These are phyloP conservation scores for Microcebus murinus DNA, from an alignment of 2,113 vertebrate species.

Conservation along the genomic window DNA sequence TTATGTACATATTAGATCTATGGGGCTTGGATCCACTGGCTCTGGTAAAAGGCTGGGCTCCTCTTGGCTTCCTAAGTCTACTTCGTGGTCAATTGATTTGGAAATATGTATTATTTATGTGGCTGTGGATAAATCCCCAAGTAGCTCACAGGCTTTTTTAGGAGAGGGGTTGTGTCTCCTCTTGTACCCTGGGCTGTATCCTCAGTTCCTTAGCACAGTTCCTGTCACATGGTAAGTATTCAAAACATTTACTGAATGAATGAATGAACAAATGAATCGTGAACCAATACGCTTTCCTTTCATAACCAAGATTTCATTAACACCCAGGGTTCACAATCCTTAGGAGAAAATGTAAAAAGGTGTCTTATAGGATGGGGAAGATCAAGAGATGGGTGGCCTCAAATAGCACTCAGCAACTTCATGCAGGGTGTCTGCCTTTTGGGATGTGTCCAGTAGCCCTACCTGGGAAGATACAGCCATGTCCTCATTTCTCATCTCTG, in stretches of 20 bases:
- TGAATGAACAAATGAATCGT: background rate
- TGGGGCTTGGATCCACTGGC: background rate
- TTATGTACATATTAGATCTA: background rate
- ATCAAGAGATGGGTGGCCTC: background rate
- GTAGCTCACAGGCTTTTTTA: conserved; percentile 8
- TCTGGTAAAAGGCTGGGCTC: conserved; percentile 27
- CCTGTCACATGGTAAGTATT: background rate
- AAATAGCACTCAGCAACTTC: background rate
- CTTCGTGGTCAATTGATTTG: background rate
- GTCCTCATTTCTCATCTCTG: background rate
- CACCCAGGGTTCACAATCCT: background rate
- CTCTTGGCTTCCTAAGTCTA: background rate
- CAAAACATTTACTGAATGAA: background rate
- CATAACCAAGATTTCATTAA: conserved; percentile 21
- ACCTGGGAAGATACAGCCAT: background rate
- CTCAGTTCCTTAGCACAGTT: background rate
- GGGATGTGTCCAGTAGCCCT: background rate
- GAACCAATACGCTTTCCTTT: conserved; percentile 25
- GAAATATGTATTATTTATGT: conserved; percentile 26
- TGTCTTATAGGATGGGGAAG: conserved; percentile 6
- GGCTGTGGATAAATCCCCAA: background rate
- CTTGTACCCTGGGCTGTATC: background rate
- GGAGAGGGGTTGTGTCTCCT: background rate
- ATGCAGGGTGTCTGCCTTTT: background rate
- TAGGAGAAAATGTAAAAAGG: conserved; percentile 7